Base-by-base conservation (phyloP, 2,113 vertebrate species). In the Raja brachyura region DNA sequence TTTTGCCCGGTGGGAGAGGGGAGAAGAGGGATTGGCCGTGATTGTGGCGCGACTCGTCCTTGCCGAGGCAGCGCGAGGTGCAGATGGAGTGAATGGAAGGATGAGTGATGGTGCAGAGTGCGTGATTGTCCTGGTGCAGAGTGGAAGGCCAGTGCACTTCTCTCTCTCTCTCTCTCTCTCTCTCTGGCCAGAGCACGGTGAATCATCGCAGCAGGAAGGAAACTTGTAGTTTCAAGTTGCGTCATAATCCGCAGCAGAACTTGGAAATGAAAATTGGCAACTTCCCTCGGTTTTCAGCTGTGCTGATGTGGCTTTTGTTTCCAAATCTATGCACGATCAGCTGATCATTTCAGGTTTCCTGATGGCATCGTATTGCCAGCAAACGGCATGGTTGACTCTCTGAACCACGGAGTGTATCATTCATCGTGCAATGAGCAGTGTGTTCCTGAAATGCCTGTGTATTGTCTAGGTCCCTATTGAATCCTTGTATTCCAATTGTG, bases 271-370 rank as follows among this genome's bases (percentile, higher is more conserved):
- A 54, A 92, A 92, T 22, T 92, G 63, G 11, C 39, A 33, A 25
- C 66, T 92, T 92, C 31, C 90, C 33, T 54, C 22, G 31, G 54
- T 25, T 16, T 92, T 88, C 83, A 48, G 90, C 33, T 73, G 25
- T 92, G 90, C 68, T 92, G 90, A 92, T 70, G 66, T 92, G 90
- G 90, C 39, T 48, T 73, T 92, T 92, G 81, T 22, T 74, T 70
- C 39, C 54, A 25, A 73, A 48, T 92, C 68, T 39, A 9, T 54
- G 48, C 68, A 54, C 11, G 20, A 92, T 39, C 88, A 88, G 83
- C 83, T 88, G 83, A 63, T 88, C 66, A 70, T 70, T 70, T 18
- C 76, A 78, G 11, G 33, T 78, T 78, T 78, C 76, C 13, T 33
- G 3, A 78, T 78, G n/a, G 7, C 33, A 31, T 78, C 74, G 1